Base-by-base conservation (phyloP, 2,113 vertebrate genomes). In the Ariopsis seemanni region DNA sequence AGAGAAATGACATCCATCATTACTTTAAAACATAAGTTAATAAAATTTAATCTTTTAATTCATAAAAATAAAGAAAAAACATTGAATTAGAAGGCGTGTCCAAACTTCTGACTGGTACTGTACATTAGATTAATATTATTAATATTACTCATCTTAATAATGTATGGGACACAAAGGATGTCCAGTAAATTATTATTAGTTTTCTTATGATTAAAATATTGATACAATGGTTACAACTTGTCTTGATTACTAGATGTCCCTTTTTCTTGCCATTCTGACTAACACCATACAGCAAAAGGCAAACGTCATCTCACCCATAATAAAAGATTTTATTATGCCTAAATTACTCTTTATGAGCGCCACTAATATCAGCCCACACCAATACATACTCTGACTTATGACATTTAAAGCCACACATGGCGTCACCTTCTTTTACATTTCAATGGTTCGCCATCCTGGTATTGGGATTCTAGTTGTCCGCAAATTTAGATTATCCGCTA, bases 191-290 rank as follows among this genome's bases (percentile, higher is more conserved):
- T 8, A 74, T 48, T 74, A 48, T 77, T 14, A 14, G 3, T 75
- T 50, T 71, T 71, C 30, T 9, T 72, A 72, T 72, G 42, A 72
- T 72, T 77, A 25, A 75, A 50, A 77, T 75, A 75, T 75, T 75
- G 9, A 3, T 42, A 67, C 25, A 18, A 17, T 42, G 34, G 34
- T 42, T 42, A 42, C 34, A 42, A 3, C 2, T 14, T 77, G 8
- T 12, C 6, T 57, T 53, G 22, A 77, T 78, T 53, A 52, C 10
- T 53, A 27, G 48, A 53, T 12, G 50, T 7, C 22, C 25, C 34
- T 48, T 48, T 78, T 53, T 4, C 14, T 52, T 53, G 50, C 12
- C 6, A 75, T 50, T 75, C 42, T 12, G 34, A 50, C 5, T n/a
- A 53, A 52, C 53, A 27, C 10, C 50, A 53, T n/a, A 53, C 25